phyloP scores from a whole-genome alignment of 2,113 vertebrate genomes.

The Ameiurus melas region DNA sequence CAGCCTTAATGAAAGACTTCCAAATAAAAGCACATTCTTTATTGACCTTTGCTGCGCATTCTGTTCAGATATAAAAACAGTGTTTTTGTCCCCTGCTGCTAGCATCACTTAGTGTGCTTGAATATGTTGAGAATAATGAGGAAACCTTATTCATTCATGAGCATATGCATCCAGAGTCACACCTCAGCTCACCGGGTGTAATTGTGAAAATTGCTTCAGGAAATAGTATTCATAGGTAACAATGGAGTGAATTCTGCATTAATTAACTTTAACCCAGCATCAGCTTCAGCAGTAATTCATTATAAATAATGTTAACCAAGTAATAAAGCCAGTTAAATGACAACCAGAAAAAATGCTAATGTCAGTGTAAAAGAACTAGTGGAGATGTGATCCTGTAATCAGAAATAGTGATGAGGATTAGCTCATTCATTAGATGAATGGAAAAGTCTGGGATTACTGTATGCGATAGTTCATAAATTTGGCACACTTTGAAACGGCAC shows the following conservation, averaged over 20 bases:
- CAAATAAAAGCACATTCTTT: conserved; percentile 23
- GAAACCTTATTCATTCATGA: not conserved
- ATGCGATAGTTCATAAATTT: not conserved
- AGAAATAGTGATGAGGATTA: not conserved
- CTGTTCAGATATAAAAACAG: not conserved
- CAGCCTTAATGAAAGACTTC: conserved; percentile 19
- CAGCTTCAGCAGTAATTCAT: not conserved
- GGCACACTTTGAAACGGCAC: not conserved
- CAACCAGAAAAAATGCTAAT: not conserved
- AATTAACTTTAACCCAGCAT: not conserved
- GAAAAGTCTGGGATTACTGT: not conserved
- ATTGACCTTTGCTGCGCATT: conserved; percentile 7
- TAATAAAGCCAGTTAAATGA: not conserved
- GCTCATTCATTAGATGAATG: not conserved
- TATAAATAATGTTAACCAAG: not conserved
- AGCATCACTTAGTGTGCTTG: not conserved
- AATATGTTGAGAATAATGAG: not conserved
- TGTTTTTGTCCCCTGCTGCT: not conserved
- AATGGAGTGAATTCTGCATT: not conserved
- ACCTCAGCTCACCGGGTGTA: not conserved
- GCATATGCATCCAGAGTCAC: not conserved
- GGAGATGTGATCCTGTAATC: not conserved
- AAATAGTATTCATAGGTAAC: not conserved
- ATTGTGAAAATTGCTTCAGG: not conserved
- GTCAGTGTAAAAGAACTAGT: not conserved